Conservation (phyloP, 2,888 invertebrate species). For the Clanis bilineata region DNA sequence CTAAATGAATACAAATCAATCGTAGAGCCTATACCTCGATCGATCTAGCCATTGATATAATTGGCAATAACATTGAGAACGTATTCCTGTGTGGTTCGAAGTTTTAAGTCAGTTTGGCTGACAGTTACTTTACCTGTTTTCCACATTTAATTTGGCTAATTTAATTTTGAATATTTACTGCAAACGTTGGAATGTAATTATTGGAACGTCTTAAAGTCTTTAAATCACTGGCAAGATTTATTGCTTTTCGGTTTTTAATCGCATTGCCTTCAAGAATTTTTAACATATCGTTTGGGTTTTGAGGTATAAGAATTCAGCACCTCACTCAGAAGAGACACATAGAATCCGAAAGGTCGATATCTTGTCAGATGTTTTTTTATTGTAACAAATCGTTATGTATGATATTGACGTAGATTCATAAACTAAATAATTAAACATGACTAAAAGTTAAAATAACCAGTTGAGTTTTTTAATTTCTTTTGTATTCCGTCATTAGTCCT, state of each 20-base stretch:
- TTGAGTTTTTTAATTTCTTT: too few relatives aligned
- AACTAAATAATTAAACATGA: too few relatives aligned
- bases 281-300: too few relatives aligned
- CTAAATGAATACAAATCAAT: background rate
- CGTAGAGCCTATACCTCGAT: background rate
- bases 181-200: background rate
- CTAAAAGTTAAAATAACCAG: too few relatives aligned
- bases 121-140: conserved; percentile 2
- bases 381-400: too few relatives aligned
- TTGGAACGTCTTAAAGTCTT: background rate
- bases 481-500: too few relatives aligned
- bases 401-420: too few relatives aligned
- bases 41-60: conserved; percentile 8
- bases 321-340: too few relatives aligned
- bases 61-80: background rate
- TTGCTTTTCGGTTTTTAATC: background rate
- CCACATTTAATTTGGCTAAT: background rate
- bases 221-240: background rate
- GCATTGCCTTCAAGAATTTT: too few relatives aligned
- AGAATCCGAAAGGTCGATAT: too few relatives aligned
- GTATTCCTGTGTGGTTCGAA: conserved; percentile 10
- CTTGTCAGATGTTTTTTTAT: too few relatives aligned
- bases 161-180: background rate
- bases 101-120: conserved; percentile 4
- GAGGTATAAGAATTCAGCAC: too few relatives aligned